phyloP scores from a whole-genome alignment of 2,888 invertebrate species.

The Drosophila mimica region DNA sequence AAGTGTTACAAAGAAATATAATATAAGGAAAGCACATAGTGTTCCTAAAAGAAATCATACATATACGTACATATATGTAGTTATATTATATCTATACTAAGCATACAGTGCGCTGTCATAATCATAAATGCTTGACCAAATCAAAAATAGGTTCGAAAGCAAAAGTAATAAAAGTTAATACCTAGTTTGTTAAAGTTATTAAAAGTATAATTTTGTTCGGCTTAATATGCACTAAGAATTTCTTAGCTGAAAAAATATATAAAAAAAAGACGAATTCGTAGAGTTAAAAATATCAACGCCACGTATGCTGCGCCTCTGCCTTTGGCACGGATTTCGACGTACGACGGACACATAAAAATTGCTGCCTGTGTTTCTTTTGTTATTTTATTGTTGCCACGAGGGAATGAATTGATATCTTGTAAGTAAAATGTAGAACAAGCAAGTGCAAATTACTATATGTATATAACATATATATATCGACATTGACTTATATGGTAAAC shows the following conservation, averaged over 20 bases:
- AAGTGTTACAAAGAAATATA: background rate
- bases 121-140: conserved; percentile 20
- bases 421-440: conserved; percentile 70
- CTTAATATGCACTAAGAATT: conserved; percentile 23
- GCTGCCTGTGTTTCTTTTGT: conserved; percentile 50
- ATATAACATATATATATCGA: conserved; percentile 17
- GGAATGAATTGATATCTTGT: conserved; percentile 53
- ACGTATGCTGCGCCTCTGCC: conserved; percentile 68
- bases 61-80: conserved; percentile 17
- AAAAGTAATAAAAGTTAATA: conserved; percentile 12
- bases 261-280: conserved; percentile 23
- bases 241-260: conserved; percentile 17
- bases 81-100: conserved; percentile 30
- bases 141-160: conserved; percentile 18
- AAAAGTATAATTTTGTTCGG: conserved; percentile 11
- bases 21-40: conserved; percentile 8
- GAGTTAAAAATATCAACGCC: conserved; percentile 74
- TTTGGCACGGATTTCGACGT: conserved; percentile 57
- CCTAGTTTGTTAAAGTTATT: conserved; percentile 13
- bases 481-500: conserved; percentile 11
- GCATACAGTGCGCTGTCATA: conserved; percentile 43
- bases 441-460: conserved; percentile 45
- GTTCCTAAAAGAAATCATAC: conserved; percentile 15
- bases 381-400: conserved; percentile 63
- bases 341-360: conserved; percentile 49